Evolutionary conservation across 2,113 vertebrate species (phyloP).

Genomic region (Melanocharis versteri): DNA sequence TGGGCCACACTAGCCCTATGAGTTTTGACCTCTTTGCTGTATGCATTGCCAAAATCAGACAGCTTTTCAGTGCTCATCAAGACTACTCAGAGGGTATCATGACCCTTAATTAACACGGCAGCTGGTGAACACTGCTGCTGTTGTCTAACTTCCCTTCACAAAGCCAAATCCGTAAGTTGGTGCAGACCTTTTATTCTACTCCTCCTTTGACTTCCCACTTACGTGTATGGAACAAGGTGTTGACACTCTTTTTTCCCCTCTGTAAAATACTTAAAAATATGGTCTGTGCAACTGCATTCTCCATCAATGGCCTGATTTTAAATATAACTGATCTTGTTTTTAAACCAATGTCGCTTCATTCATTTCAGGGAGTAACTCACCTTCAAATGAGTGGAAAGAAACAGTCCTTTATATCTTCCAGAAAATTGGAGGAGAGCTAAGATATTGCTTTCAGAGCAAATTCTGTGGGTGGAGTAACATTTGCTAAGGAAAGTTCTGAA

Average conservation of each 20-base stretch:
- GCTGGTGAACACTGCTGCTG: background rate
- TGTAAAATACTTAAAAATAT: background rate
- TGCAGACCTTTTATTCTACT: background rate
- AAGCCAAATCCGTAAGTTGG: background rate
- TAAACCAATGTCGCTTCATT: background rate
- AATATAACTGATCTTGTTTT: background rate
- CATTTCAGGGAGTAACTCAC: background rate
- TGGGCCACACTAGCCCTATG: background rate
- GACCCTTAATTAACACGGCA: constrained; percentile 8
- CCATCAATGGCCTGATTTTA: background rate
- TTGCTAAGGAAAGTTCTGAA: background rate
- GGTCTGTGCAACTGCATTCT: background rate
- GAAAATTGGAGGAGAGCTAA: background rate
- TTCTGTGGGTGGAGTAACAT: background rate
- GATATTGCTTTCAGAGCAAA: background rate
- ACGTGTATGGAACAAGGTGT: background rate
- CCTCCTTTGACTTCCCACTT: background rate
- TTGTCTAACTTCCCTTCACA: background rate
- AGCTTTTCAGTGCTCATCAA: background rate
- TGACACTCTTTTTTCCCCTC: background rate
- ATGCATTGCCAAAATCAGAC: background rate
- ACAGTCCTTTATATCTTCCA: background rate
- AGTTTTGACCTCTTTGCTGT: background rate
- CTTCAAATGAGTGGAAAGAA: background rate
- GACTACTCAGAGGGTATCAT: background rate